phyloP scores from a whole-genome alignment of 2,888 invertebrate species.

The Magallana nippona region DNA sequence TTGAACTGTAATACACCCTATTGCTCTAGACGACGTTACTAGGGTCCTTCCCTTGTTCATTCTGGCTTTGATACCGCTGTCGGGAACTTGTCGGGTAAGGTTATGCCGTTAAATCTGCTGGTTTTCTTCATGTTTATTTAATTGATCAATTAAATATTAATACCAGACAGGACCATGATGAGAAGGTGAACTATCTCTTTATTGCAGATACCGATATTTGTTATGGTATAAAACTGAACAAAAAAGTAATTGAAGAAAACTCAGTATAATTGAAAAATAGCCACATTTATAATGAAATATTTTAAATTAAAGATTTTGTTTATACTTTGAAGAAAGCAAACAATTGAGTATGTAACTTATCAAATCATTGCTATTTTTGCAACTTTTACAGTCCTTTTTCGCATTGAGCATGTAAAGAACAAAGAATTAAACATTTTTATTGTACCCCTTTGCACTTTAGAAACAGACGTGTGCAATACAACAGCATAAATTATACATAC shows the following conservation, averaged over 20 bases:
- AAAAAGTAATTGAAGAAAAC: no score
- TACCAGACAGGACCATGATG: background rate
- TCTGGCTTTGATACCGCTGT: background rate
- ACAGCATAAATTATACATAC: slow-evolving; percentile 25
- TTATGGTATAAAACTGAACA: no score
- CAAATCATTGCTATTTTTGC: background rate
- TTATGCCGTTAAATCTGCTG: background rate
- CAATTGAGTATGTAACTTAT: background rate
- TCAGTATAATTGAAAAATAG: no score
- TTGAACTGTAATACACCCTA: slow-evolving; percentile 19
- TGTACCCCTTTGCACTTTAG: background rate
- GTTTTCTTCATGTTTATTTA: background rate
- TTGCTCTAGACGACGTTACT: slow-evolving; percentile 16
- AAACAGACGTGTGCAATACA: background rate
- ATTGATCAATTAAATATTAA: slow-evolving; percentile 13
- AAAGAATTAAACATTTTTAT: background rate
- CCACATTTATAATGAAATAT: background rate
- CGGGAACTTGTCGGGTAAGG: slow-evolving; percentile 24
- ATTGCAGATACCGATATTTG: background rate
- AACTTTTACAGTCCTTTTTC: background rate
- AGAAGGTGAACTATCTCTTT: background rate
- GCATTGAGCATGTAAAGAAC: background rate
- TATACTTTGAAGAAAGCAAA: no score
- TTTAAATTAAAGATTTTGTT: background rate
- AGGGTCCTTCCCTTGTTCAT: background rate